Base-by-base conservation (phyloP, 1,140 invertebrate species). In the Trachymyrmex septentrionalis region DNA sequence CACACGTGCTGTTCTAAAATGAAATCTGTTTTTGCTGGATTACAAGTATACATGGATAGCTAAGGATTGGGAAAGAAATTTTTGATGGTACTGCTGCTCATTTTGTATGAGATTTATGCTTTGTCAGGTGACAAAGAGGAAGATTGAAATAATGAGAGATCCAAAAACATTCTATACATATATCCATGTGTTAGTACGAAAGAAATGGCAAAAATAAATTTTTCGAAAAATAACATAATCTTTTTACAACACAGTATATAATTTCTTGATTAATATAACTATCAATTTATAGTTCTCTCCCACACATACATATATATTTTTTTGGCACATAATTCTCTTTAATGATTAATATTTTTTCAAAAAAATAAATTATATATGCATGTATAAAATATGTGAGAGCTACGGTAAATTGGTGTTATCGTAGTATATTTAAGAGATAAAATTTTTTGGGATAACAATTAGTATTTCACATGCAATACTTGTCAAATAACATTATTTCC, bases 81-180 rank as follows among this genome's bases (percentile, higher is more conserved):
- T 69, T 84, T 55, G 85, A 59, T 67, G 57, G 84, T 87, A 77
- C 61, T 48, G 61, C 86, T 75, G 69, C 75, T 77, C 61, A 78
- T 50, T 44, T 87, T 59, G 63, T 86, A 50, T 66, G 64, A 77
- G 59, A 76, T 66, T 53, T 71, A 71, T 89, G 72, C 89, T 90
- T 53, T 90, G 80, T 84, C 71, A 87, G 72, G 89, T 90, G 89
- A 85, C 57, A 87, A 90, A 90, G 57, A 87, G 89, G 88, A 69
- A 87, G 82, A 85, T 87, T 85, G 89, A 90, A 90, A 90, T 90
- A 90, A 87, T 90, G 88, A 44, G 38, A 44, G 10, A 59, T 66
- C n/a, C 63, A 67, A 55, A 61, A 72, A 80, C 48, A 55, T 86
- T 75, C 64, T 80, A 21, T 24, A 27, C n/a, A 48, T 14, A 14